Evolutionary conservation across 2,797 vertebrate species (phyloP).

Genomic region (Malacoctenus gilli): DNA sequence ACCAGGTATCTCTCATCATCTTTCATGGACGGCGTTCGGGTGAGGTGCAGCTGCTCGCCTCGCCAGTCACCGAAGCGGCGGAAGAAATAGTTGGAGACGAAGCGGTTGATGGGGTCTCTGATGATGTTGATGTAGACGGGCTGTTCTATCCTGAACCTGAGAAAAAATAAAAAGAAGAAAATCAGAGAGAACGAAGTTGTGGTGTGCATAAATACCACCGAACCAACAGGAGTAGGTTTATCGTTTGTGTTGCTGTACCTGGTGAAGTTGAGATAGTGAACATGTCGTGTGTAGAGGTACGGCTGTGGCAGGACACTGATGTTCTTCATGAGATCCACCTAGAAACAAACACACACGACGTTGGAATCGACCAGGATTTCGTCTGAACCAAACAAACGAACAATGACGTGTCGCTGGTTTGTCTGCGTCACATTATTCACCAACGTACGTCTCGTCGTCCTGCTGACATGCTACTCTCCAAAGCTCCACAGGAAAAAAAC

Average conservation of each 20-base stretch:
- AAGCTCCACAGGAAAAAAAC: conserved; percentile 22
- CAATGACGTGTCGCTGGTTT: conserved; percentile 9
- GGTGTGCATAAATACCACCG: no score
- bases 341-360: conserved; percentile 37
- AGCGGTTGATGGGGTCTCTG: conserved; percentile 94
- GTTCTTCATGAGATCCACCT: conserved; percentile 98
- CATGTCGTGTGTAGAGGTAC: conserved; percentile 96
- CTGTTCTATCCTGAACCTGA: conserved; percentile 95
- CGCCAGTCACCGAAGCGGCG: conserved; percentile 98
- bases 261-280: conserved; percentile 99
- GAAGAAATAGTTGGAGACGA: conserved; percentile 99
- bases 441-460: conserved; percentile 14
- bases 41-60: conserved; percentile 97
- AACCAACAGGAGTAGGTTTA: no score
- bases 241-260: conserved; percentile 77
- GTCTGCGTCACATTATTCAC: conserved; percentile 28
- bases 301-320: conserved; percentile 95
- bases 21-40: conserved; percentile 97
- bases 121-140: conserved; percentile 99
- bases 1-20: conserved; percentile 98
- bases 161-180: conserved; percentile 33
- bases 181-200: background rate
- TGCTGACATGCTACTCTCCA: conserved; percentile 12
- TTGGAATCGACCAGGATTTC: background rate
- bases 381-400: no score